Evolutionary conservation across 1,140 invertebrate species (phyloP).

Genomic region (Reticulitermes speratus): DNA sequence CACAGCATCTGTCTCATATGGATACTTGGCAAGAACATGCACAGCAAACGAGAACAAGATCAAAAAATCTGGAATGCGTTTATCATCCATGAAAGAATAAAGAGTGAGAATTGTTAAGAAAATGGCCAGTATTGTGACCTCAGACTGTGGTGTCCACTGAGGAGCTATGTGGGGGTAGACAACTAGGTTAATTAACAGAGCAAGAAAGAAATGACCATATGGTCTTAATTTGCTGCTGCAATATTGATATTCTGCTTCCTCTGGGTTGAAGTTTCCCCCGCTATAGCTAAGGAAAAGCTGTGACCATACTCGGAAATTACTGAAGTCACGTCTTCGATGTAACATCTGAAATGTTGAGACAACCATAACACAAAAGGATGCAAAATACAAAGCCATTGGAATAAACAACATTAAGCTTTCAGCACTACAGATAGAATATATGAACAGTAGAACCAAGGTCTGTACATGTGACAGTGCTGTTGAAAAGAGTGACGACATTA

Average conservation of each 20-base stretch:
- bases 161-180: conserved; percentile 74
- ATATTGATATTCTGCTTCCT: conserved; percentile 77
- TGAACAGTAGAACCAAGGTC: conserved; percentile 61
- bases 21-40: conserved; percentile 80
- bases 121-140: conserved; percentile 73
- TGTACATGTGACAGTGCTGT: conserved; percentile 62
- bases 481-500: conserved; percentile 48
- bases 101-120: conserved; percentile 72
- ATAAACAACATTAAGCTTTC: conserved; percentile 65
- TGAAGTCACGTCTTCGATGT: conserved; percentile 68
- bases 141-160: conserved; percentile 77
- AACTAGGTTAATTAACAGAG: conserved; percentile 70
- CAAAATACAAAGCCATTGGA: conserved; percentile 67
- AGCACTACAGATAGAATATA: conserved; percentile 65
- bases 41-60: conserved; percentile 75
- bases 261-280: conserved; percentile 65
- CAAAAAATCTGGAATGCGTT: conserved; percentile 65
- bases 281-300: conserved; percentile 72
- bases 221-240: conserved; percentile 79
- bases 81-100: conserved; percentile 64
- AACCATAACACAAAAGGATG: conserved; percentile 70
- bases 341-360: conserved; percentile 78
- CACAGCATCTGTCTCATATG: conserved; percentile 77
- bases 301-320: conserved; percentile 76
- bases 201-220: conserved; percentile 74